Evolutionary conservation across 2,888 invertebrate species (phyloP), one percentile per base, ranked within the genome.

Genomic region (Eumacrocentrus americanus): DNA sequence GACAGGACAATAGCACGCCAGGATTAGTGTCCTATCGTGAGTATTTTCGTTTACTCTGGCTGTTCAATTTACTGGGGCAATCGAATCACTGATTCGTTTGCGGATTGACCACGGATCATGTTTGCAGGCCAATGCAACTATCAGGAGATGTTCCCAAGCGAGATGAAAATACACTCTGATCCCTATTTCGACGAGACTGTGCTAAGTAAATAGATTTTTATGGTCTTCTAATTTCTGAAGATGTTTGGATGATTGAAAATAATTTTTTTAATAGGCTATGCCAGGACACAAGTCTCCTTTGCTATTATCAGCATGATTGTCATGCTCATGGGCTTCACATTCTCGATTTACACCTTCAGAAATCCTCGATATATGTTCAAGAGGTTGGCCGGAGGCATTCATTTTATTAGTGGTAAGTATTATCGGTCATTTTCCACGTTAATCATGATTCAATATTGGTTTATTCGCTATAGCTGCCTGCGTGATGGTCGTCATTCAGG

Each of bases 311-410:
- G 91, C 63, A 78, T 93, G 58, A 86, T 91, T 66, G 86, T 94
- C 40, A 92, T 94, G 90, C 80, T 88, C 42, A 87, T 94, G 87
- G 92, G 92, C 0, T 88, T 91, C 53, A 85, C 89, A 1, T 93
- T 94, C 79, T 92, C 93, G 4, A 85, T 89, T 65, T 94, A 94
- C 78, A 92, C 93, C 12, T 91, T 94, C 77, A 84, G 86, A 67
- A 91, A 94, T 75, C 91, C 92, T 2, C 86, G 94, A 3, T 94
- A 94, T 78, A 94, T 92, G 89, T 93, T 92, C 83, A 94, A 94
- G 78, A 84, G 94, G 35, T 84, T 94, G 20, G 92, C 94, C 2
- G 92, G 91, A 0, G 90, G 91, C 16, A 89, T 94, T 62, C 91
- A 93, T 76, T 88, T 94, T 71, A 90, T 94, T 60, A 88, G 91